Evolutionary conservation across 2,113 vertebrate species (phyloP).

Genomic region (Cephalophus harveyi): DNA sequence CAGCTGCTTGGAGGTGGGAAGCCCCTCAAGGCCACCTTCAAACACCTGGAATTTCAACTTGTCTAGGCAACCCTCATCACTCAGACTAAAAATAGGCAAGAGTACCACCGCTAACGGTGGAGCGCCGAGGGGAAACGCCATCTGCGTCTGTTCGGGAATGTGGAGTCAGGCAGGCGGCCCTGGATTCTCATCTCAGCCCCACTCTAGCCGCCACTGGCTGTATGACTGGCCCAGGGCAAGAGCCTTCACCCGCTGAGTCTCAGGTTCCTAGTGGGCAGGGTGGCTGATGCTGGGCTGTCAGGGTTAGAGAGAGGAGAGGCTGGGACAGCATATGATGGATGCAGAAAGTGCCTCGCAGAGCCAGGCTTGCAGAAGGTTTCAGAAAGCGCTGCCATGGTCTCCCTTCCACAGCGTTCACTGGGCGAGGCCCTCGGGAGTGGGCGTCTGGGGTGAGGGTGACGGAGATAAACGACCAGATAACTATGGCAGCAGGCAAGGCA

Average conservation of each 20-base stretch:
- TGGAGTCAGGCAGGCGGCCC: neutral
- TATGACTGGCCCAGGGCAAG: neutral
- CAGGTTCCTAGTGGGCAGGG: neutral
- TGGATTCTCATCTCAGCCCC: neutral
- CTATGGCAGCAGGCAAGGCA: neutral
- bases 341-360: neutral
- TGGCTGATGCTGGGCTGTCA: neutral
- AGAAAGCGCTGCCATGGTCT: fast-evolving
- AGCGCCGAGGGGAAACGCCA: neutral
- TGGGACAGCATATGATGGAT: fast-evolving
- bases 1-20: fast-evolving
- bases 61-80: neutral
- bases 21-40: neutral
- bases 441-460: neutral
- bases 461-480: neutral
- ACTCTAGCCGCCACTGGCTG: fast-evolving
- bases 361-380: neutral
- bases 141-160: neutral
- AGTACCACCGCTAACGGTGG: fast-evolving
- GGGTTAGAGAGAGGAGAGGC: neutral
- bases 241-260: neutral
- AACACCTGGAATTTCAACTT: neutral
- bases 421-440: neutral
- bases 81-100: neutral
- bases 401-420: neutral